phyloP scores from a whole-genome alignment of 2,113 vertebrate genomes.

The Irena cyanogastra region DNA sequence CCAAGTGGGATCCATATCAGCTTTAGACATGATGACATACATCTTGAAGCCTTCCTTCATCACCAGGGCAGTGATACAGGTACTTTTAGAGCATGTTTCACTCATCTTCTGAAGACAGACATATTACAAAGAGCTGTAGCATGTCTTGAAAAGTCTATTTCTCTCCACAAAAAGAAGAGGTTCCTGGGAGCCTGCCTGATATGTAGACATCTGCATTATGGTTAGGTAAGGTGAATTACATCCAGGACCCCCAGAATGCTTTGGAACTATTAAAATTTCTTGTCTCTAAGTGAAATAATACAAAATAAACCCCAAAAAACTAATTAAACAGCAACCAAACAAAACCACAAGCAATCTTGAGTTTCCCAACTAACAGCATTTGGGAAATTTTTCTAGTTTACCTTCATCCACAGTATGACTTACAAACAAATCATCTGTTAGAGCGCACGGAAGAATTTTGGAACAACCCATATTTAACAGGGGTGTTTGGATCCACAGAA shows the following conservation, averaged over 20 bases:
- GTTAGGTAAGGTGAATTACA: neutral
- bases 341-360: neutral
- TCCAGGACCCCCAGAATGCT: neutral
- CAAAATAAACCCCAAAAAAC: neutral
- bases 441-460: neutral
- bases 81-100: neutral
- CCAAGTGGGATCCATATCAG: neutral
- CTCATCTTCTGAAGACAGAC: neutral
- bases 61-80: neutral
- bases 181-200: neutral
- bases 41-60: neutral
- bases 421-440: neutral
- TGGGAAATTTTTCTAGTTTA: neutral
- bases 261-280: neutral
- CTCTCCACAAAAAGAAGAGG: neutral
- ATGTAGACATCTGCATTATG: neutral
- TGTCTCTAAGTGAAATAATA: neutral
- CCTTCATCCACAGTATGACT: neutral
- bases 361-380: neutral
- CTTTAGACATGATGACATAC: neutral
- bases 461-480: neutral
- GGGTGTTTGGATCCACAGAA: neutral
- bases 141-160: neutral
- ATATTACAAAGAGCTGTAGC: neutral
- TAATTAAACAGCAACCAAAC: neutral